Evolutionary conservation across 2,113 vertebrate genomes (phyloP), one percentile per base, ranked within the genome.

Genomic region (Podarcis cretensis): DNA sequence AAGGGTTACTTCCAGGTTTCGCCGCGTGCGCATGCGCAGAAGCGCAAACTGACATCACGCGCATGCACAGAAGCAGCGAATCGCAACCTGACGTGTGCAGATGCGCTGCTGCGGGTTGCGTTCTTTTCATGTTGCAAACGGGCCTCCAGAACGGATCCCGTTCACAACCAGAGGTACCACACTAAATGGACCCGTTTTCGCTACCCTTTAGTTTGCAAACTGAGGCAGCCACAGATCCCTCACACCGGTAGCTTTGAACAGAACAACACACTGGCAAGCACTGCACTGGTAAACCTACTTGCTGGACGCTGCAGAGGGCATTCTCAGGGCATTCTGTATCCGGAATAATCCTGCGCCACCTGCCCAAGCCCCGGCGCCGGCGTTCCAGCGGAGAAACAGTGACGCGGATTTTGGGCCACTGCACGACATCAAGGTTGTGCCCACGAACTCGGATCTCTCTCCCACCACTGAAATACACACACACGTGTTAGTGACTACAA

Each of bases 381-480:
- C 90, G 96, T 0, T 95, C 93, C 0, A 91, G 75, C 0, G 95
- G 96, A 54, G 96, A 96, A 90, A 98, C 77, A 0, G 97, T 98
- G 81, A 99, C 98, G 81, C 98, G 96, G 94, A 99, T 99, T 80
- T 96, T 97, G 0, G 99, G 98, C 27, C 96, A 97, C 96, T 99
- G 98, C 5, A 99, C 98, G 91, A 99, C 99, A 75, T 99, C 98
- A 95, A 99, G 92, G 92, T 99, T 98, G 91, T 98, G 98, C 1
- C 99, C 99, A 0, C 81, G 96, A 85, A 99, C 97, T 59, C 91
- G 94, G 91, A 99, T 98, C 87, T 98, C 93, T 75, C 99, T 98
- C 2, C 99, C 99, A 0, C 99, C 99, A 13, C 98, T 99, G 92
- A 80, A 97, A 97, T 65, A 65, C 48, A 20, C 76, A 40, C 48